Conservation (phyloP, 1,140 invertebrate species). For the Drosophila sp. region DNA sequence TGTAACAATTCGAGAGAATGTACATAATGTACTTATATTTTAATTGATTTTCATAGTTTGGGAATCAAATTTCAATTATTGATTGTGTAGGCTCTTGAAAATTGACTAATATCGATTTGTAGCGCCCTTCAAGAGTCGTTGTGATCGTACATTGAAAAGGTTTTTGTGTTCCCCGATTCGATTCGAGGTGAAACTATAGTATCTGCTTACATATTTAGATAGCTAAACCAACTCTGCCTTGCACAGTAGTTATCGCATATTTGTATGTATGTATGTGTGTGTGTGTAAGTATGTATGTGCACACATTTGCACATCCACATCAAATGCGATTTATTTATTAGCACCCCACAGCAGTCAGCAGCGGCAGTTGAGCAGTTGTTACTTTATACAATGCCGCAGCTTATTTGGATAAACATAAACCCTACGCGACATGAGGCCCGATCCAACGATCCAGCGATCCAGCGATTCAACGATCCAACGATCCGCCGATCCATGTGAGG, state of each 20-base stretch:
- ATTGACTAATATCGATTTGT: constrained; percentile 3
- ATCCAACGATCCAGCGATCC: neutral
- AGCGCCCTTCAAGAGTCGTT: constrained; percentile 9
- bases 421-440: constrained; percentile 40
- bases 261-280: neutral
- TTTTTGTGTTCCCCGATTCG: neutral
- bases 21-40: too few relatives aligned
- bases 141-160: neutral
- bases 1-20: too few relatives aligned
- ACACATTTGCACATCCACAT: constrained; percentile 36
- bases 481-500: constrained; percentile 41
- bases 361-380: constrained; percentile 39
- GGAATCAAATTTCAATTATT: too few relatives aligned
- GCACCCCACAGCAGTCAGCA: constrained; percentile 59
- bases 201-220: constrained; percentile 23
- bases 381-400: constrained; percentile 67
- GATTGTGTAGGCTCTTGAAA: too few relatives aligned
- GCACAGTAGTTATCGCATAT: constrained; percentile 50
- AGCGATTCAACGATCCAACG: constrained; percentile 9
- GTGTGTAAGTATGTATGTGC: constrained; percentile 2
- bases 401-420: constrained; percentile 77
- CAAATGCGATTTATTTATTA: constrained; percentile 78
- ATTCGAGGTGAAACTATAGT: constrained; percentile 25
- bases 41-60: too few relatives aligned
- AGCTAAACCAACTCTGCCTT: constrained; percentile 37